A percentile compares a stretch with the other conserved stretches of the same genome.
These are phyloP conservation scores for Corythornis madagascariensis DNA, from an alignment of 2,113 vertebrate genomes.

Conservation along the genomic window DNA sequence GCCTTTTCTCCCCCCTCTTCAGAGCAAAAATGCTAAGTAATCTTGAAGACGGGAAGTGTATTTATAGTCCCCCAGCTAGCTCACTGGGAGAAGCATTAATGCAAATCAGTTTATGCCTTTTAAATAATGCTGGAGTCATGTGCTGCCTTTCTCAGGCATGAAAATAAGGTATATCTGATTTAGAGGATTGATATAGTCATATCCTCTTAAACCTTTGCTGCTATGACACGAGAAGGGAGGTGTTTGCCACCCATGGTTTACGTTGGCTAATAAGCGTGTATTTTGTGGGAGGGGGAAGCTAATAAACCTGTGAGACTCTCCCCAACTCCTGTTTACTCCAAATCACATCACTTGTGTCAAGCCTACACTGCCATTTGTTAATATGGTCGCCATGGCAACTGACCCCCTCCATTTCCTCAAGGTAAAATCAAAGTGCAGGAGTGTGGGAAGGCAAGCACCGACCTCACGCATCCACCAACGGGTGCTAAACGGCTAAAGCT, in stretches of 20 bases:
- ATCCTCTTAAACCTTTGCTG: neutral
- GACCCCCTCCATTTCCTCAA: constrained; percentile 2
- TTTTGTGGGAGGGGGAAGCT: neutral
- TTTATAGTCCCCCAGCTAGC: constrained; percentile 16
- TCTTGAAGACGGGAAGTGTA: neutral
- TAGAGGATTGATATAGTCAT: neutral
- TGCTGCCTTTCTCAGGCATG: neutral
- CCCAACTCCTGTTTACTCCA: neutral
- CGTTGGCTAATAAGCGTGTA: neutral
- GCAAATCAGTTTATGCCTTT: constrained; percentile 36
- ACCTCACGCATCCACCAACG: neutral
- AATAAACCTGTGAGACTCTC: neutral
- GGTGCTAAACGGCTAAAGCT: neutral
- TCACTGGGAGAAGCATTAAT: neutral
- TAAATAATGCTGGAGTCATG: constrained; percentile 22
- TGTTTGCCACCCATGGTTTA: neutral
- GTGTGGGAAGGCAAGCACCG: neutral
- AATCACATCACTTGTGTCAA: neutral
- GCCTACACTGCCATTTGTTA: constrained; percentile 45
- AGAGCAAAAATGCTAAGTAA: constrained; percentile 39
- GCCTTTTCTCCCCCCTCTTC: neutral
- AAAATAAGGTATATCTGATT: neutral
- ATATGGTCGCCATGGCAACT: constrained; percentile 33
- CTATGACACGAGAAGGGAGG: neutral
- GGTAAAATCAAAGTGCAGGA: constrained; percentile 2